These are phyloP conservation scores for Lepidocyrtinus sp. DNA, from an alignment of 2,888 invertebrate genomes.

Conservation along the genomic window DNA sequence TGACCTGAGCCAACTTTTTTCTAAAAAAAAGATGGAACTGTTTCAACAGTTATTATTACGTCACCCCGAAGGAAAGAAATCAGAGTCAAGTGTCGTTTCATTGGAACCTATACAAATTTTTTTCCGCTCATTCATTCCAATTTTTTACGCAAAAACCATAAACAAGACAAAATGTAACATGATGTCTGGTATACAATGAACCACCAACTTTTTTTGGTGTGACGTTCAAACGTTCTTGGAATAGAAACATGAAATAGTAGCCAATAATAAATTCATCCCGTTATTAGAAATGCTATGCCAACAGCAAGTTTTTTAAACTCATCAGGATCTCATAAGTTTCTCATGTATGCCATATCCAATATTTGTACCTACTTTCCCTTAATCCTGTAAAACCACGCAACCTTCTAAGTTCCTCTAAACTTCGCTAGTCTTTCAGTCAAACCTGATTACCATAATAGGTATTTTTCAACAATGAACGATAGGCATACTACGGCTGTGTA, in stretches of 20 bases:
- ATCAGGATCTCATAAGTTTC: too few species aligned
- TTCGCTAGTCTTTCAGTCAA: too few species aligned
- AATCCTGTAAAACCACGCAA: too few species aligned
- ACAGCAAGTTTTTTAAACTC: too few species aligned
- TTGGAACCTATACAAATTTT: conserved; percentile 46
- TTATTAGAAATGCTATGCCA: too few species aligned
- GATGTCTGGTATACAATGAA: background rate
- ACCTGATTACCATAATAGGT: too few species aligned
- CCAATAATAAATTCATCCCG: conserved; percentile 4
- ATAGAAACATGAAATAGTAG: background rate
- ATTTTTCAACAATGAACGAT: too few species aligned
- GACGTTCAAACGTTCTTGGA: conserved; percentile 7
- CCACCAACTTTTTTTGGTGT: background rate
- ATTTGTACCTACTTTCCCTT: too few species aligned
- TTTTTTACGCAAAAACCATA: conserved; percentile 17
- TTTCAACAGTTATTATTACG: conserved; percentile 62
- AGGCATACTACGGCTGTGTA: too few species aligned
- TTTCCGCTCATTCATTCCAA: conserved; percentile 3
- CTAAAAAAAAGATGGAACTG: conserved; percentile 40
- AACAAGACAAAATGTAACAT: conserved; percentile 10
- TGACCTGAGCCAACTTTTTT: conserved; percentile 61
- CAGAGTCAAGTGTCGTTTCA: conserved; percentile 46
- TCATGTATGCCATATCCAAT: too few species aligned
- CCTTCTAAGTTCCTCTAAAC: too few species aligned
- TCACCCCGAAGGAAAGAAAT: conserved; percentile 49